Base-by-base conservation (phyloP, 2,113 vertebrate species). In the Ceuthmochares aereus region DNA sequence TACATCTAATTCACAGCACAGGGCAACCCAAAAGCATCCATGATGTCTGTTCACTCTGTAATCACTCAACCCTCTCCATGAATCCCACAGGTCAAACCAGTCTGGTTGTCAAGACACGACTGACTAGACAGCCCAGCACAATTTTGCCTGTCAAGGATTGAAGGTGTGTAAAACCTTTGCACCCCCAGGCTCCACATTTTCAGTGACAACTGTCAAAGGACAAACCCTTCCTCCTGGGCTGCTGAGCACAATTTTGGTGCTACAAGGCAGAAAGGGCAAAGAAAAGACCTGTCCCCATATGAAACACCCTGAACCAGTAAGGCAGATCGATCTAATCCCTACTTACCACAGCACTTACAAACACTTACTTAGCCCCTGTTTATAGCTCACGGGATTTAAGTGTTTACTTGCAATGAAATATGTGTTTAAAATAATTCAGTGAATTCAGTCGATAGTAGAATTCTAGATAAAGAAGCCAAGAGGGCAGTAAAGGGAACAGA, bases 321-420 rank as follows among this genome's bases (percentile, higher is more conserved):
- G n/a, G 32, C 64, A 67, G 34, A 32, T 7, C 56, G 51, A 45
- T 8, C 21, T 20, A 15, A 36, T 6, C 69, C 25, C 12, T 37
- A 7, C 4, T 80, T 30, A 21, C 7, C 47, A 29, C n/a, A 49
- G 70, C 51, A 22, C 32, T 58, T 10, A 47, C 0, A 69, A n/a
- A 74, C 49, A 13, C 12, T 6, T 4, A 1, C 15, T 8, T 37
- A 49, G 27, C 9, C 87, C 34, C 60, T 37, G 3, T 2, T 49
- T 27, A 34, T 0, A 47, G 67, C 66, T 64, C 0, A 0, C 0
- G 3, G 56, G 66, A 52, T 60, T 84, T 29, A 23, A 55, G 60
- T 37, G 59, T 19, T 3, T 4, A 7, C 32, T 88, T 60, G 49
- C 17, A 37, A 51, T 20, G 8, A 30, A 73, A 72, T 36, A 20